Conservation (phyloP, 2,797 vertebrate species). For the Gouania willdenowi region DNA sequence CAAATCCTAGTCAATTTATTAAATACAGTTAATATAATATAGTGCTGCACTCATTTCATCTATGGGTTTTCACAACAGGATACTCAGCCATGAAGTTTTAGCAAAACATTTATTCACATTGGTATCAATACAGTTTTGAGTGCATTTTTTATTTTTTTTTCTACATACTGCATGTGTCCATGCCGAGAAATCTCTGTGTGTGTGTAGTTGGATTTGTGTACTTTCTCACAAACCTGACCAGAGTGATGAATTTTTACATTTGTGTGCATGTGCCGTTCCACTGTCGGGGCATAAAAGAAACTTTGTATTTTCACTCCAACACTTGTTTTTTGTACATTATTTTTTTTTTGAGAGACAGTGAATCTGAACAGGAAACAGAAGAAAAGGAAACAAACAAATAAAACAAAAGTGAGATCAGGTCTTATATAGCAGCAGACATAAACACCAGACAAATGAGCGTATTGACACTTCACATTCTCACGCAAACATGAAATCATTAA, state of each 20-base stretch:
- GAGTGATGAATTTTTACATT: slow-evolving; percentile 20
- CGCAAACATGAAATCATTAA: slow-evolving; percentile 54
- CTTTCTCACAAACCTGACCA: slow-evolving; percentile 30
- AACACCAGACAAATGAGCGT: slow-evolving; percentile 45
- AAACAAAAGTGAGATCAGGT: slow-evolving; percentile 46
- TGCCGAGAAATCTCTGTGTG: slow-evolving; percentile 25
- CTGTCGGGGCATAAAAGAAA: slow-evolving; percentile 45
- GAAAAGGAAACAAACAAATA: slow-evolving; percentile 40
- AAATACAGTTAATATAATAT: too few relatives aligned
- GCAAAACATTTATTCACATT: slow-evolving; percentile 78
- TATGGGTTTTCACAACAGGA: slow-evolving; percentile 1
- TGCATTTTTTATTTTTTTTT: slow-evolving; percentile 37
- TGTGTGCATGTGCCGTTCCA: slow-evolving; percentile 16
- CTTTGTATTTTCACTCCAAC: slow-evolving; percentile 52
- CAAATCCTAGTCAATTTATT: too few relatives aligned
- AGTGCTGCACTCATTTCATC: neutral
- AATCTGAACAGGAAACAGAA: slow-evolving; percentile 43
- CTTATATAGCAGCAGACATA: slow-evolving; percentile 59
- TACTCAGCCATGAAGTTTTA: slow-evolving; percentile 42
- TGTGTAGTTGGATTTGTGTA: slow-evolving; percentile 20
- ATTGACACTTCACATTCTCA: slow-evolving; percentile 61
- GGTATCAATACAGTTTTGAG: slow-evolving; percentile 70
- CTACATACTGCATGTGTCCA: slow-evolving; percentile 58
- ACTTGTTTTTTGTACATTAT: slow-evolving; percentile 67
- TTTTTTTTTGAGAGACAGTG: slow-evolving; percentile 56